Evolutionary conservation across 2,113 vertebrate genomes (phyloP).

Genomic region (Rhinopomastus cyanomelas): DNA sequence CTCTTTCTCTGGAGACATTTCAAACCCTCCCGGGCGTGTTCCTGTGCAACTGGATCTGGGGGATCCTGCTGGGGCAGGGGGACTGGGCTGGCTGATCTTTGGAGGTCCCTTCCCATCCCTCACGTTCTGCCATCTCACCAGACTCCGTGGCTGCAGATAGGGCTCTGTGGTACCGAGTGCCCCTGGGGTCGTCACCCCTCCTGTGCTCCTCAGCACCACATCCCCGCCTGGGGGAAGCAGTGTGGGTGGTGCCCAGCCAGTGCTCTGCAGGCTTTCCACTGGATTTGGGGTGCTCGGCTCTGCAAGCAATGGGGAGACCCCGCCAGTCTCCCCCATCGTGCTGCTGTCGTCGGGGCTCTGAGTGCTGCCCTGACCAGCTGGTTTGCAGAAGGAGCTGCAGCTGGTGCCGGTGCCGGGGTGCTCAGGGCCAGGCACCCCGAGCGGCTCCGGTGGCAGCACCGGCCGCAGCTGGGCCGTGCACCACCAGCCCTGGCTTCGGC

Average conservation of each 20-base stretch:
- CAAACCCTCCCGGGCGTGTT: too few relatives aligned
- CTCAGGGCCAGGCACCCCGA: fast-evolving
- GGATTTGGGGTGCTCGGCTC: not conserved
- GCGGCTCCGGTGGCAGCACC: fast-evolving
- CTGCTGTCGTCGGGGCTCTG: fast-evolving
- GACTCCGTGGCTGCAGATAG: slow-evolving; percentile 74
- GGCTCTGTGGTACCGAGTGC: slow-evolving; percentile 71
- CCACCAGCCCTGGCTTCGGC: not conserved
- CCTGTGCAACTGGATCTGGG: too few relatives aligned
- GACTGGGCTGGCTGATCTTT: too few relatives aligned
- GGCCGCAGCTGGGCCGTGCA: not conserved
- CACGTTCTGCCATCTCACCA: too few relatives aligned
- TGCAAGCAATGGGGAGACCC: not conserved
- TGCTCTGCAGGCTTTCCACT: not conserved
- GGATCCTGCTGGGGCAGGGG: too few relatives aligned
- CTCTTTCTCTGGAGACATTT: too few relatives aligned
- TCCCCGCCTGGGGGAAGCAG: not conserved
- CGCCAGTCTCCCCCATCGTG: fast-evolving
- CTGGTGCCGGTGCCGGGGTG: not conserved
- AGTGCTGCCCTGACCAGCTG: fast-evolving
- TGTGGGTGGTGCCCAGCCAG: fast-evolving
- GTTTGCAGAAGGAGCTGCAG: not conserved
- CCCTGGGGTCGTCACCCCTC: slow-evolving; percentile 75
- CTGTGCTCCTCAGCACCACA: not conserved
- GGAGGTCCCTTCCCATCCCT: too few relatives aligned